These are phyloP conservation scores for Neogobius melanostomus DNA, from an alignment of 2,113 vertebrate genomes.

Conservation along the genomic window DNA sequence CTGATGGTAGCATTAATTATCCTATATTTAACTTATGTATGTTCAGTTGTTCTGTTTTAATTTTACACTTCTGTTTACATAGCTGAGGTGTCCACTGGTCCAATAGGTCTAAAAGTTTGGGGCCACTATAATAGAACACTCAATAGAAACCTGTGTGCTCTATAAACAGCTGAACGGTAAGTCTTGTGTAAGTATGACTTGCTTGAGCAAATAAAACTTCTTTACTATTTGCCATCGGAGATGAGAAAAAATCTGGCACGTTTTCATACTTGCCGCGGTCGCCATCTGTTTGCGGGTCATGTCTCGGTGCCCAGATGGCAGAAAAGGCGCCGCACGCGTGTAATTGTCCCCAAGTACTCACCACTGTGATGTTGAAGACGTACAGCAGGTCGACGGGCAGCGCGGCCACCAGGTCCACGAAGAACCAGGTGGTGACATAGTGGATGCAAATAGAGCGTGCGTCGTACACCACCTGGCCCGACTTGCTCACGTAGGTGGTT, in stretches of 20 bases:
- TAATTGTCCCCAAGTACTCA: conserved; percentile 64
- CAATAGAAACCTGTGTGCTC: not conserved
- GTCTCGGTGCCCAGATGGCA: conserved; percentile 4
- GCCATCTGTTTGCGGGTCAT: conserved; percentile 4
- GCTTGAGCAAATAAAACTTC: not conserved
- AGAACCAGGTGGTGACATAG: conserved; percentile 90
- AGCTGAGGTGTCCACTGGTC: too few species aligned
- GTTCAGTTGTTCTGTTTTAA: too few species aligned
- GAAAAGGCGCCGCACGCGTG: not conserved
- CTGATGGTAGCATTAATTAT: too few species aligned
- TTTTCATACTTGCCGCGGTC: conserved; percentile 1
- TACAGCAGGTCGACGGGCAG: conserved; percentile 91
- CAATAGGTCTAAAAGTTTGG: not conserved
- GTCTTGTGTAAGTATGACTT: not conserved
- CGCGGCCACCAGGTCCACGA: conserved; percentile 88
- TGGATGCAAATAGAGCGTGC: conserved; percentile 88
- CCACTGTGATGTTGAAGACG: conserved; percentile 89
- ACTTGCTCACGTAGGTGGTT: conserved; percentile 87
- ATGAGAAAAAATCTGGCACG: conserved; percentile 2
- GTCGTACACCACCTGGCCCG: conserved; percentile 89
- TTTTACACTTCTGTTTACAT: too few species aligned
- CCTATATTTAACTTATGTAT: too few species aligned
- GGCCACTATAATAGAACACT: not conserved
- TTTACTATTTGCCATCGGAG: not conserved
- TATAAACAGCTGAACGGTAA: not conserved